Percentiles rank a stretch among this genome's conserved stretches.
These are phyloP conservation scores for Centropyge bicolor DNA, from an alignment of 2,797 vertebrate species.

Conservation along the genomic window DNA sequence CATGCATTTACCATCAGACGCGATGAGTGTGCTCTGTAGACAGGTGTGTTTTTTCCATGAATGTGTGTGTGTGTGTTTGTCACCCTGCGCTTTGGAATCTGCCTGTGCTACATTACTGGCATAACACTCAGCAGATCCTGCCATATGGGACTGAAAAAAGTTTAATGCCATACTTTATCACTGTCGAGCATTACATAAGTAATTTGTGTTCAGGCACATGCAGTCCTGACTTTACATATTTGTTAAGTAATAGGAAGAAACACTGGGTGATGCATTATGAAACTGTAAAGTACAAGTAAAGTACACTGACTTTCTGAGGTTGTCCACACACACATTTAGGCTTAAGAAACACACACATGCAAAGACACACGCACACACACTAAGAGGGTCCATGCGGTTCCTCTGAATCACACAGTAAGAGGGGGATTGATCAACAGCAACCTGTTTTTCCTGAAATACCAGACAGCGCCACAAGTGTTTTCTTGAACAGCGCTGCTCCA, in stretches of 20 bases:
- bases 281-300: background rate
- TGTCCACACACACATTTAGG: background rate
- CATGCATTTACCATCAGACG: constrained; percentile 71
- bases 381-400: constrained; percentile 37
- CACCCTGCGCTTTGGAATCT: constrained; percentile 64
- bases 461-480: constrained; percentile 65
- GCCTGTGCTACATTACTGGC: constrained; percentile 70
- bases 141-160: constrained; percentile 2
- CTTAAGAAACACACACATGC: background rate
- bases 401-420: constrained; percentile 47
- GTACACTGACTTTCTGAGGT: background rate
- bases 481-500: constrained; percentile 27
- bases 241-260: background rate
- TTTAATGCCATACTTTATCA: background rate
- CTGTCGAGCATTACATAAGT: background rate
- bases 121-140: constrained; percentile 42
- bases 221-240: background rate
- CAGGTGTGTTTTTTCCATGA: constrained; percentile 60
- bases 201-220: background rate
- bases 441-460: constrained; percentile 84
- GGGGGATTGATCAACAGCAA: constrained; percentile 71
- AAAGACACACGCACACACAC: background rate
- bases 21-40: constrained; percentile 51
- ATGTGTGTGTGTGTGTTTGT: constrained; percentile 21
- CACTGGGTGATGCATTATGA: background rate